A percentile compares a stretch with the other conserved stretches of the same genome.
Evolutionary conservation across 2,888 invertebrate species (phyloP).

Genomic region (Lepidochrysops patricia): DNA sequence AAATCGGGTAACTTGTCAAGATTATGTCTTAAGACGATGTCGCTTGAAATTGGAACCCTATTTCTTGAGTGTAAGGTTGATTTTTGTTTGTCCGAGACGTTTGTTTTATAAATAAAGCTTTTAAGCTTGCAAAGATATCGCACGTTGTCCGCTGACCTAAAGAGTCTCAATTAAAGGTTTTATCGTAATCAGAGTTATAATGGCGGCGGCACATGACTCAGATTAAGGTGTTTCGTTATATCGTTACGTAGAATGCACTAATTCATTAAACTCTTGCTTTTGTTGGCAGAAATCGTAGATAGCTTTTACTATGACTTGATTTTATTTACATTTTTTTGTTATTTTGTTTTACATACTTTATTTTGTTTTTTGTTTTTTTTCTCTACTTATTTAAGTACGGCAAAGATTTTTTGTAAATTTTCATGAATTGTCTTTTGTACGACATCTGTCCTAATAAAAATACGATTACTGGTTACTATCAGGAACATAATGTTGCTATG

Average conservation of each 20-base stretch:
- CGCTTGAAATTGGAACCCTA: background rate
- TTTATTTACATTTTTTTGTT: no score
- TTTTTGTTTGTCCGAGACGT: background rate
- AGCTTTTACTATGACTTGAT: background rate
- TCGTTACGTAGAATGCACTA: conserved; percentile 14
- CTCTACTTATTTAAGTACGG: no score
- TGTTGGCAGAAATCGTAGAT: background rate
- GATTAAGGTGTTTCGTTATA: conserved; percentile 34
- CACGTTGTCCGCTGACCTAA: conserved; percentile 34
- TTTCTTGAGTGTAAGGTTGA: background rate
- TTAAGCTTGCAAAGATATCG: conserved; percentile 35
- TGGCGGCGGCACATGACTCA: conserved; percentile 25
- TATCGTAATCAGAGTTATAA: conserved; percentile 38
- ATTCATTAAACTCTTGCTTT: background rate
- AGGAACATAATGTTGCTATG: no score
- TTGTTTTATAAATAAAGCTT: conserved; percentile 35
- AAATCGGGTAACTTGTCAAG: conserved; percentile 18
- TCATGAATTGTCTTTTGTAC: no score
- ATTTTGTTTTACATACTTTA: no score
- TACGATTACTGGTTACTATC: no score
- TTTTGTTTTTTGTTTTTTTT: no score
- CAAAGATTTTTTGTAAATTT: no score
- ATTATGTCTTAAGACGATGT: background rate
- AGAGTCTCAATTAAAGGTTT: conserved; percentile 41
- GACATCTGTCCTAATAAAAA: no score